Conservation (phyloP, 2,797 vertebrate genomes). For the Setipinna tenuifilis region DNA sequence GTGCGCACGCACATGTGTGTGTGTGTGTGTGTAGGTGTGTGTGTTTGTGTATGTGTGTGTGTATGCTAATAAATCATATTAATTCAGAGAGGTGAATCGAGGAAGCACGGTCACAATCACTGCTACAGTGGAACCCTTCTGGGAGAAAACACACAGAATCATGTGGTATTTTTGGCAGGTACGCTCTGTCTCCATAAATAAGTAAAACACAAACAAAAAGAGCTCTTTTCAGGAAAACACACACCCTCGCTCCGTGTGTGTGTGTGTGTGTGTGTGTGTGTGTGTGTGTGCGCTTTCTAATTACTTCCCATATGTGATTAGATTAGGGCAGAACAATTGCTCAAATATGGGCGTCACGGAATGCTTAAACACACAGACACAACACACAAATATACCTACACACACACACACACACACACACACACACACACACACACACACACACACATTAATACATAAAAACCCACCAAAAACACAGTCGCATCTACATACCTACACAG, state of each 20-base stretch:
- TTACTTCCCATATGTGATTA: too few relatives aligned
- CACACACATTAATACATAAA: not conserved
- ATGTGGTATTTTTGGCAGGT: constrained; percentile 3
- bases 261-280: too few relatives aligned
- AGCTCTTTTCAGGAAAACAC: not conserved
- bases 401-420: not conserved
- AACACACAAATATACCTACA: not conserved
- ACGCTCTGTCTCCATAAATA: not conserved
- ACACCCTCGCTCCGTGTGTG: too few relatives aligned
- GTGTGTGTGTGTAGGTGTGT: constrained; percentile 39
- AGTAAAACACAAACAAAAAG: not conserved
- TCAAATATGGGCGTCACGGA: too few relatives aligned
- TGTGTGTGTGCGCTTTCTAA: not conserved
- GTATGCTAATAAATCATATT: not conserved
- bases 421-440: too few relatives aligned
- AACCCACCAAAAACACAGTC: not conserved
- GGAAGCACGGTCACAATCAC: not conserved
- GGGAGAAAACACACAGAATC: not conserved
- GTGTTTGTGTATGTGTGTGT: not conserved
- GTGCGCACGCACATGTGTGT: not conserved
- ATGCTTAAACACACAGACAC: not conserved
- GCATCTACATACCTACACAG: not conserved
- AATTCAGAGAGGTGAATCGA: not conserved
- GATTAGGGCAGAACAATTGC: constrained; percentile 10
- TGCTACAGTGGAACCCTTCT: not conserved